Conservation (phyloP, 2,888 invertebrate species). For the Aspidapion aeneum region DNA sequence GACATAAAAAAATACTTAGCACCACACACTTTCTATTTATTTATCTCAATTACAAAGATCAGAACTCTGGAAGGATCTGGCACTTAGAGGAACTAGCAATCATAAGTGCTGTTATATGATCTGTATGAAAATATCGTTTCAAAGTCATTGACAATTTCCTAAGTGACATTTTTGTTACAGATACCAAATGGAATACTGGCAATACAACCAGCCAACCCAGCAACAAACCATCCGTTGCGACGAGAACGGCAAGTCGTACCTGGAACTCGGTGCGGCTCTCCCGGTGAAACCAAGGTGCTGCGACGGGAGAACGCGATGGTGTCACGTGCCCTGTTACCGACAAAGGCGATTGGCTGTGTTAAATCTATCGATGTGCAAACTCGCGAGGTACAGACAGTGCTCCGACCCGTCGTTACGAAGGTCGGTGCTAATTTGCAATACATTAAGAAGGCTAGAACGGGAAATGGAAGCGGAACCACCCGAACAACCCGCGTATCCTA, state of each 20-base stretch:
- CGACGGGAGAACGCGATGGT: conserved; percentile 56
- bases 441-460: conserved; percentile 69
- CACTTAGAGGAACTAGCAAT: too few species aligned
- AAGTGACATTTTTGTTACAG: conserved; percentile 33
- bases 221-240: conserved; percentile 83
- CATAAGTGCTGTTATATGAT: too few species aligned
- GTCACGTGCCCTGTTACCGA: conserved; percentile 80
- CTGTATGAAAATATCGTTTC: too few species aligned
- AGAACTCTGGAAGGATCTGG: too few species aligned
- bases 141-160: too few species aligned
- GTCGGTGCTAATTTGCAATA: conserved; percentile 92
- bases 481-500: conserved; percentile 46
- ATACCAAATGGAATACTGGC: conserved; percentile 48
- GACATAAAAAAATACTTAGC: too few species aligned
- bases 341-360: conserved; percentile 84
- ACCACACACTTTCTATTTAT: too few species aligned
- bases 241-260: conserved; percentile 86
- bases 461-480: conserved; percentile 76
- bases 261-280: conserved; percentile 73
- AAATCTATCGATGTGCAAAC: conserved; percentile 88
- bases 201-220: conserved; percentile 53
- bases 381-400: conserved; percentile 82
- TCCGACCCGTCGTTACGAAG: conserved; percentile 86
- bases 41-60: too few species aligned
- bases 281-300: conserved; percentile 44